These are phyloP conservation scores for Clarias batrachus DNA, from an alignment of 2,113 vertebrate genomes.

Conservation along the genomic window DNA sequence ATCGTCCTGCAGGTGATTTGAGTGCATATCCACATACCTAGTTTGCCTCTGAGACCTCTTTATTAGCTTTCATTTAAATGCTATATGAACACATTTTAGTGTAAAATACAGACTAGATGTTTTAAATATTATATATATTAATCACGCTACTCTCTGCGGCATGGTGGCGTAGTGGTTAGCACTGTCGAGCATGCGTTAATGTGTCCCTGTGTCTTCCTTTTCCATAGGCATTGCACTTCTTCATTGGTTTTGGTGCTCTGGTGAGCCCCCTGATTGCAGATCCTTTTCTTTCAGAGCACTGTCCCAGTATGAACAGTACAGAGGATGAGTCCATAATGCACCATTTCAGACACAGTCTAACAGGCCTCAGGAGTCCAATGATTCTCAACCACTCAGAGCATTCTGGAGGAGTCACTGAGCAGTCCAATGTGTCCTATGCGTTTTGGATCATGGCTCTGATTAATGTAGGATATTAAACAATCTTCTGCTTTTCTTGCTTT, in stretches of 20 bases:
- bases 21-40: not conserved
- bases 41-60: not conserved
- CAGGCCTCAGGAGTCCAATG: constrained; percentile 10
- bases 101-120: not conserved
- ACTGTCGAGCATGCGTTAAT: not conserved
- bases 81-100: not conserved
- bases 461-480: constrained; percentile 78
- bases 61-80: not conserved
- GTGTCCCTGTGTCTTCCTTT: not conserved
- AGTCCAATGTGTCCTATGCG: constrained; percentile 83
- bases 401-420: constrained; percentile 57
- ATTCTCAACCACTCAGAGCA: constrained; percentile 13
- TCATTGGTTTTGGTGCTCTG: constrained; percentile 90
- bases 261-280: constrained; percentile 94
- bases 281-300: constrained; percentile 89
- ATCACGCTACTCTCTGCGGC: not conserved
- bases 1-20: constrained; percentile 88
- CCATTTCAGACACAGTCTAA: constrained; percentile 79
- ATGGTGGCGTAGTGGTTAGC: too few species aligned
- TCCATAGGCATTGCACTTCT: constrained; percentile 91
- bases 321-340: constrained; percentile 74
- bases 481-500: not conserved
- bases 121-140: not conserved
- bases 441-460: constrained; percentile 99
- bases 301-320: constrained; percentile 79